Evolutionary conservation across 2,797 vertebrate species (phyloP), one percentile per base, ranked within the genome.

Genomic region (Acanthiza pusilla): DNA sequence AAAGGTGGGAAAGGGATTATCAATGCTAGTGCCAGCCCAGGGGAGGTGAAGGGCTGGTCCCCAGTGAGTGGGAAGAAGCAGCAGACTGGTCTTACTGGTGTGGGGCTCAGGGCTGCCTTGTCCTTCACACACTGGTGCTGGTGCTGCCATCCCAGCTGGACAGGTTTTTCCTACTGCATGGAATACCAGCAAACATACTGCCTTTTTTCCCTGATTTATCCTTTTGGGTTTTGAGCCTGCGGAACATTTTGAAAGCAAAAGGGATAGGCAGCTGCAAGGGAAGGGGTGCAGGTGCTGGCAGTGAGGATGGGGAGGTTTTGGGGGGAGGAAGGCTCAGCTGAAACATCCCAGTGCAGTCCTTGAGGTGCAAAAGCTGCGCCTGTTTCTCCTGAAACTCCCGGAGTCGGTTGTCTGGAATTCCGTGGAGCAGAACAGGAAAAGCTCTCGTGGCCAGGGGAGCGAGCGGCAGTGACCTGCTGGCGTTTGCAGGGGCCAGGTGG

Each of bases 91-190:
- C 23, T 65, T 45, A 30, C 18, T 17, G 53, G 18, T 3, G 18
- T 0, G 0, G 10, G 16, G 10, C 19, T 43, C 55, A 29, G 8
- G 13, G 50, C 29, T 38, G 7, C 4, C 4, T 13, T 23, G 12
- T 45, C 63, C 18, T 80, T 68, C 20, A 7, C 2, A 0, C 26
- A 10, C 14, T 4, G 8, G 36, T 76, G 30, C 11, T 20, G 6
- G 32, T 77, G n/a, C 43, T 27, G 32, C 22, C 30, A 43, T 38
- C 5, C 40, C 3, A 0, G 5, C 53, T 62, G 54, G 54, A 23
- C 16, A 29, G 63, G 14, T 0, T 32, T 65, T 86, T 65, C 55
- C 55, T 45, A 2, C 60, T 40, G 26, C 43, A 43, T 32, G 0
- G 26, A 36, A 12, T 43, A 32, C 40, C 5, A 30, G 13, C 9